These are phyloP conservation scores for Pycnonotus jocosus DNA, from an alignment of 2,113 vertebrate genomes.

Conservation along the genomic window DNA sequence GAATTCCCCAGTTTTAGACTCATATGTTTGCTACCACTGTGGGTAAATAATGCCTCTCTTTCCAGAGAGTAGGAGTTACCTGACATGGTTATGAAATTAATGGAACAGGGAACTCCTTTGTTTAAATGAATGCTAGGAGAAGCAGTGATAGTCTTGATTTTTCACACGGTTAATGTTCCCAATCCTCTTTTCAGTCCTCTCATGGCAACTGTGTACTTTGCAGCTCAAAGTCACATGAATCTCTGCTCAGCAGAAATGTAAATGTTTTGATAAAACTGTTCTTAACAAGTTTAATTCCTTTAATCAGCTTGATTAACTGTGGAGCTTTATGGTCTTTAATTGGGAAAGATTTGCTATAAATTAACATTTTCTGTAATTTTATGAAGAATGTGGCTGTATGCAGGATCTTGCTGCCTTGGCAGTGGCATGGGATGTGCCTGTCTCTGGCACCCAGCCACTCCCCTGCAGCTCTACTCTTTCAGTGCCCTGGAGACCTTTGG, in stretches of 20 bases:
- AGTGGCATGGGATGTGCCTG: background rate
- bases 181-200: conserved; percentile 20
- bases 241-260: conserved; percentile 60
- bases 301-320: conserved; percentile 46
- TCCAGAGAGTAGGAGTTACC: background rate
- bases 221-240: conserved; percentile 43
- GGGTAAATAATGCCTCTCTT: background rate
- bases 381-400: background rate
- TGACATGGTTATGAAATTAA: background rate
- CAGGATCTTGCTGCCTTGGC: background rate
- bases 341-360: background rate
- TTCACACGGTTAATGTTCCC: background rate
- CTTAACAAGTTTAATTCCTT: conserved; percentile 38
- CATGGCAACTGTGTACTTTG: conserved; percentile 51
- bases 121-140: background rate
- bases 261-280: conserved; percentile 67
- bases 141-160: background rate
- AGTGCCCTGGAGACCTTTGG: background rate
- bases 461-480: background rate
- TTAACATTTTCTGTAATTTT: conserved; percentile 11
- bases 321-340: background rate
- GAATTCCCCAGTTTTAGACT: background rate
- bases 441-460: background rate
- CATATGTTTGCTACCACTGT: background rate
- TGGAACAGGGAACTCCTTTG: background rate